Base-by-base conservation (phyloP, 2,797 vertebrate genomes). In the Cyprinella venusta region DNA sequence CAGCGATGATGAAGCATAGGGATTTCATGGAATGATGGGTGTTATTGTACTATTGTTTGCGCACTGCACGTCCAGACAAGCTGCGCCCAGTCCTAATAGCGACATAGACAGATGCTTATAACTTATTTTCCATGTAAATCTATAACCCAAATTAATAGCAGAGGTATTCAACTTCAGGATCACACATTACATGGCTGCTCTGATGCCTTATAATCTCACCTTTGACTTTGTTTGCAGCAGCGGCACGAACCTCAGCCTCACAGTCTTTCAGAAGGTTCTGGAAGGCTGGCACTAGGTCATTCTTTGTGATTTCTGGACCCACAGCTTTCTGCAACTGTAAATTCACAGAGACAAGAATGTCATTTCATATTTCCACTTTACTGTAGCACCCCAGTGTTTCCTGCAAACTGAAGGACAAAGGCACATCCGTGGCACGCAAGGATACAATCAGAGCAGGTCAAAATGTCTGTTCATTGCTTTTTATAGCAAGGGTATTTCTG, bases 171-270 rank as follows among this genome's bases (percentile, higher is more conserved):
- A 33, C 7, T 30, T 74, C 33, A 48, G 21, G 7, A 2, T 74
- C 26, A n/a, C n/a, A 6, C 21, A 19, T 38, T 24, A 4, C 6
- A 65, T 10, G 8, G 8, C 48, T 30, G 24, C 19, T 48, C 45
- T 36, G 10, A 26, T 18, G 12, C 16, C 7, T n/a, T n/a, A n/a
- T n/a, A n/a, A n/a, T 5, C 88, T 77, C 33, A 96, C 96, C 96
- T 95, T 96, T 96, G 86, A 96, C 95, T 90, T 96, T 96, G 88
- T 96, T 96, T 56, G 96, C 95, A n/a, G 95, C 96, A 71, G 96
- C 96, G 3, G 96, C 95, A 7, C 95, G 94, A 38, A 96, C 96
- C 79, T 96, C 96, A 6, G 96, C 96, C 91, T 96, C 96, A 83
- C 96, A 96, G 86, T 96, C 96, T 91, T 96, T 96, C 36, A 96